Evolutionary conservation across 2,888 invertebrate genomes (phyloP), one percentile per base, ranked within the genome.

Genomic region (Heliconius charithonia): DNA sequence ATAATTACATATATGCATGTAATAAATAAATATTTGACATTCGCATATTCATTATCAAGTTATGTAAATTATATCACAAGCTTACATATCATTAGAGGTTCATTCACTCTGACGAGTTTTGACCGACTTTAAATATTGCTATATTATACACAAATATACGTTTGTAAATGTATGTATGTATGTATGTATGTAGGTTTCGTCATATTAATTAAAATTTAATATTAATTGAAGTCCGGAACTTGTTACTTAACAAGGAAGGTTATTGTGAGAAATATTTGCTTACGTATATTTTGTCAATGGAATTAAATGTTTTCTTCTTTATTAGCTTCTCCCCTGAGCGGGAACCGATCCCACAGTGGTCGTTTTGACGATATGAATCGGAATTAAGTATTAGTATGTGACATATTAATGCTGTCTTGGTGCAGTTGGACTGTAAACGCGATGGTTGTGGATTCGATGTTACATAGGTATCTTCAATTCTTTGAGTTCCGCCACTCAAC

Each of bases 31-130:
- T n/a, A 63, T 37, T 7, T 67, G 71, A 72, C 71, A 72, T 59
- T 32, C 29, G 12, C 71, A 56, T 74, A 13, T 74, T 62, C 41
- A 41, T 27, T 59, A 74, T 63, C 73, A 63, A 74, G 63, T 74
- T 74, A 65, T 74, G 63, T 63, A 74, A 74, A 74, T 74, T 41
- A 74, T 74, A 65, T 63, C 63, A 27, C 73, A 37, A n/a, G n/a
- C 73, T 22, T 65, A 63, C 41, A 62, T 74, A 74, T 63, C 22
- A 74, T 63, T 27, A 63, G 19, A 45, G 63, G 74, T 74, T 74
- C 74, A 74, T 74, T 74, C 41, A 74, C 74, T 45, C 62, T 13
- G 59, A 72, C 63, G 37, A 45, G 63, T 74, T 74, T 65, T 74
- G 25, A 65, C 56, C 59, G 59, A 59, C 56, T 72, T 71, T 13